Evolutionary conservation across 2,888 invertebrate genomes (phyloP), one percentile per base, ranked within the genome.

Genomic region (Perizoma flavofasciatum): DNA sequence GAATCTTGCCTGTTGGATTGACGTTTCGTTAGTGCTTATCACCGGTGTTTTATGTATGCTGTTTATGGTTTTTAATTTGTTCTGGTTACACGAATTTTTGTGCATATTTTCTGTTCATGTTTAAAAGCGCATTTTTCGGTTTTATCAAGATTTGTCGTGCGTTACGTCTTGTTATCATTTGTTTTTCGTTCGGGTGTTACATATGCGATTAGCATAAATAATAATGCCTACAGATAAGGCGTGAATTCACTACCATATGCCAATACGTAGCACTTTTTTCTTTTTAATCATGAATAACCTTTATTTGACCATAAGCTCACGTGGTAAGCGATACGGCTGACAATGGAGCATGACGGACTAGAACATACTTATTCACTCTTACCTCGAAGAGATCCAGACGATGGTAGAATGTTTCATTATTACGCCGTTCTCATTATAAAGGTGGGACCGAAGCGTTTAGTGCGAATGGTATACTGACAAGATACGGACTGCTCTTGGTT

Each of bases 61-160:
- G 69, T 68, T 72, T 73, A 73, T 74, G 72, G 67, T 67, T 70
- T 55, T 63, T 49, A 59, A 78, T 81, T 82, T 70, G 81, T 82
- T 82, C 75, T 81, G 82, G 82, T 83, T 82, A 74, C 75, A 77
- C 68, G 69, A 71, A 70, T 57, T 49, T 53, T 49, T 62, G 49
- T 43, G 54, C 45, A 44, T 59, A 61, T 61, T 55, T 44, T 37
- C 22, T 48, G 9, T 48, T 7, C 7, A 1, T 10, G 49, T 55
- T 56, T 44, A 51, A 39, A 44, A 39, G 49, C 32, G 52, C 45
- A 47, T 49, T 53, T 52, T 49, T 57, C 57, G 47, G 39, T 35
- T 58, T 66, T 63, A 63, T 66, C 66, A 39, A 54, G 58, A 54
- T 63, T 56, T 37, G 49, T 59, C 55, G 44, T 56, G 53, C 52